Evolutionary conservation across 2,888 invertebrate species (phyloP), one percentile per base, ranked within the genome.

Genomic region (Archaeoteleia sp.): DNA sequence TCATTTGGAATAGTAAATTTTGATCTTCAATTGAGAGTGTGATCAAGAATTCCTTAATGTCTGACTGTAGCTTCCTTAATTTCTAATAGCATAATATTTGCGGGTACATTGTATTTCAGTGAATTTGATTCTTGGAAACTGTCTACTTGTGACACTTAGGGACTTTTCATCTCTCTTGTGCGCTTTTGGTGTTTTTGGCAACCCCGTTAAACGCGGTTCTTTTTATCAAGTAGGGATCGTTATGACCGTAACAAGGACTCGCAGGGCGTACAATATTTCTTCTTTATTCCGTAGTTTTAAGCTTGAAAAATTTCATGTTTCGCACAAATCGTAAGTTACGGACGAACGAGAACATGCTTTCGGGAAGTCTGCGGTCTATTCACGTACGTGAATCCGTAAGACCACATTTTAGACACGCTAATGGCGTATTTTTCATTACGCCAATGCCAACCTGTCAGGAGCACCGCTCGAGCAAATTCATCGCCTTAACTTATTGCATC

Each of bases 261-360:
- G 17, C 14, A 30, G 29, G 29, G 15, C 14, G 39, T 43, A 49
- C 61, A 4, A 65, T 65, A 69, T 55, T 55, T 65, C 51, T 55
- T 49, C 53, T 57, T 67, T 67, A 67, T 53, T 68, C 43, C 23
- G 39, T 35, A 20, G 49, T 63, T 68, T 68, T 63, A 63, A 68
- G 63, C 68, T 60, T 60, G 63, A 68, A 63, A 68, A 68, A 68
- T 68, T 68, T 45, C 54, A 54, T 55, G 68, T 60, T 60, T 35
- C 46, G 55, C 32, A 17, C 60, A 68, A 68, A 68, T 63, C 68
- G 58, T 68, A 54, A 63, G 63, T 68, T 68, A 67, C 46, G 32
- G 30, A 39, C 42, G 27, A 42, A 14, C 42, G 27, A 13, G 42
- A 42, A 42, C 27, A 42, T 20, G 43, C 62, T 68, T 54, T 63